phyloP scores from a whole-genome alignment of 2,888 invertebrate species.

The Parnassius glacialis region DNA sequence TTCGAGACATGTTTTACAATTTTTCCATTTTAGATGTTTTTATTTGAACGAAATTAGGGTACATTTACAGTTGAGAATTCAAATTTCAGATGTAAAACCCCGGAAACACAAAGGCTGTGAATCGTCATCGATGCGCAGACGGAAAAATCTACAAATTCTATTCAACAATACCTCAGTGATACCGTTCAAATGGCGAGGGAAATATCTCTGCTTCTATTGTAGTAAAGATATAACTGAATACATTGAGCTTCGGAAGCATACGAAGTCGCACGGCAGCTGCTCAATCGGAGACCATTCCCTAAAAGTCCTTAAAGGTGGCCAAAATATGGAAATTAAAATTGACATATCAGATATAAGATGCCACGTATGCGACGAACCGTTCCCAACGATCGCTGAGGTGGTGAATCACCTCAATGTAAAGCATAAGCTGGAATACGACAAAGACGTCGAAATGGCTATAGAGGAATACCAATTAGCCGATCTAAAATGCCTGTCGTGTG shows the following conservation, averaged over 20 bases:
- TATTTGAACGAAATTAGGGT: constrained; percentile 16
- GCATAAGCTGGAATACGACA: constrained; percentile 63
- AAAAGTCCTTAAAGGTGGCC: constrained; percentile 67
- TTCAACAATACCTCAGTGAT: constrained; percentile 72
- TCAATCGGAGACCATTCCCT: constrained; percentile 65
- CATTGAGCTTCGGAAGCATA: constrained; percentile 58
- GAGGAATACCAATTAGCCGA: constrained; percentile 62
- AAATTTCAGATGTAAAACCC: constrained; percentile 67
- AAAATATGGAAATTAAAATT: constrained; percentile 73
- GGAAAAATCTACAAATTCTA: constrained; percentile 65
- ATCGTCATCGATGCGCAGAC: constrained; percentile 66
- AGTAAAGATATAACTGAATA: constrained; percentile 64
- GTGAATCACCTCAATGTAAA: constrained; percentile 54
- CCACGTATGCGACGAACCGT: constrained; percentile 54
- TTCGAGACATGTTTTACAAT: constrained; percentile 7
- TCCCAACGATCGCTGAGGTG: constrained; percentile 47
- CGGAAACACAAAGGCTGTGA: constrained; percentile 61
- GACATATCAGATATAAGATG: constrained; percentile 65
- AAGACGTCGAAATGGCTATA: constrained; percentile 65
- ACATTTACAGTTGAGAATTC: constrained; percentile 68
- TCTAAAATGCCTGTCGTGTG: constrained; percentile 58
- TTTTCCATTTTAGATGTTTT: constrained; percentile 4
- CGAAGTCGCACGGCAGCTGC: constrained; percentile 62
- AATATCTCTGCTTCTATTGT: constrained; percentile 72
- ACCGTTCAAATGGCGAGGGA: constrained; percentile 76